phyloP scores from a whole-genome alignment of 2,888 invertebrate genomes.

The Ommatoiulus sabulosus region DNA sequence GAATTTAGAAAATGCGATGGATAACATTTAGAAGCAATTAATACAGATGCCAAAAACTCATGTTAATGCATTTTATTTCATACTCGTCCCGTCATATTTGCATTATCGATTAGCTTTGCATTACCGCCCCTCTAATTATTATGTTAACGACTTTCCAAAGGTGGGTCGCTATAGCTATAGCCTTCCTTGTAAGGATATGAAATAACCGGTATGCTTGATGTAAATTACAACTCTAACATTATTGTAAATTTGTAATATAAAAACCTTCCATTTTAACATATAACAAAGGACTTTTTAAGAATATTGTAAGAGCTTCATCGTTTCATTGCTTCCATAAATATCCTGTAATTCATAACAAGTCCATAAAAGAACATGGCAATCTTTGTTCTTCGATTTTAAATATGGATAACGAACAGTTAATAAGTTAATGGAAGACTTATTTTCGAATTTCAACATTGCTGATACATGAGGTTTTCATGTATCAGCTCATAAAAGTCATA shows the following conservation, averaged over 20 bases:
- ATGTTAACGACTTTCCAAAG: background rate
- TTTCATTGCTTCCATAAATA: no score
- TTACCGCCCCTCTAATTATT: background rate
- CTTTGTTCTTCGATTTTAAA: no score
- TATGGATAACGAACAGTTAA: no score
- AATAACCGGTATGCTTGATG: background rate
- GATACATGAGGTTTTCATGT: no score
- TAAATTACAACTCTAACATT: no score
- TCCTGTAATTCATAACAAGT: no score
- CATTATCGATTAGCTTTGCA: background rate
- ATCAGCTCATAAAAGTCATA: no score
- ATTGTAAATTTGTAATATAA: background rate
- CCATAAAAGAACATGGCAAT: no score
- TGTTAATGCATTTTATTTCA: background rate
- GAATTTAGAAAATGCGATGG: background rate
- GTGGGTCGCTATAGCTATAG: background rate
- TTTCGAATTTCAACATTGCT: no score
- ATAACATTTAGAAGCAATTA: background rate
- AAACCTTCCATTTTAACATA: background rate
- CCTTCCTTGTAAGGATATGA: background rate
- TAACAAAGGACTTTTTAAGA: background rate
- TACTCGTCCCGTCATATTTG: background rate
- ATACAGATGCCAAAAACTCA: background rate
- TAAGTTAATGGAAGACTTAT: no score
- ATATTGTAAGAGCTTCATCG: no score